Percentiles rank a stretch among this genome's conserved stretches.
Conservation (phyloP, 1,140 invertebrate genomes). For the Coelopa frigida region DNA sequence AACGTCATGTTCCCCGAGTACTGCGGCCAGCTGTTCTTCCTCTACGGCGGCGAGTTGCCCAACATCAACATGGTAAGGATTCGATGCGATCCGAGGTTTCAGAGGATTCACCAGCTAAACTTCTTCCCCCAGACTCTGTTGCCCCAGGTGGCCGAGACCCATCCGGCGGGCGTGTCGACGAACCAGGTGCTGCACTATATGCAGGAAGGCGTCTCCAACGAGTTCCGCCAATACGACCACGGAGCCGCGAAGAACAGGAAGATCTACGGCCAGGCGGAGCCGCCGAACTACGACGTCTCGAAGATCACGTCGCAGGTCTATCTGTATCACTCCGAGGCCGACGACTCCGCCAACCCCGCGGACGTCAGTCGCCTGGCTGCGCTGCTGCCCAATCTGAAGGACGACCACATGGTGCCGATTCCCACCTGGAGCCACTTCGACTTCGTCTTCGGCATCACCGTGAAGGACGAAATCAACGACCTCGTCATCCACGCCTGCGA, state of each 20-base stretch:
- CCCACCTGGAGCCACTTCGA: conserved; percentile 50
- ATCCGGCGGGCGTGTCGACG: conserved; percentile 38
- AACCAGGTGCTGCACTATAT: conserved; percentile 22
- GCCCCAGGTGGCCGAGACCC: conserved; percentile 36
- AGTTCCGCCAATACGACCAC: conserved; percentile 26
- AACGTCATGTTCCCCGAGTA: too few relatives aligned
- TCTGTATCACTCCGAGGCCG: conserved; percentile 64
- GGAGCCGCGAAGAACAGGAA: conserved; percentile 39
- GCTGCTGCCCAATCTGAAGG: conserved; percentile 39
- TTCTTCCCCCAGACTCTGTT: too few relatives aligned
- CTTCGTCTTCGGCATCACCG: conserved; percentile 48
- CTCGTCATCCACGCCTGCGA: conserved; percentile 5
- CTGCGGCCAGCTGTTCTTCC: too few relatives aligned
- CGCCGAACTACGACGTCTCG: conserved; percentile 52
- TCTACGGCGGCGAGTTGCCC: too few relatives aligned
- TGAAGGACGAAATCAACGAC: conserved; percentile 44
- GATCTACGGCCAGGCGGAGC: conserved; percentile 43
- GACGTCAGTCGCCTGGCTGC: conserved; percentile 50
- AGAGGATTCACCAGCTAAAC: background rate
- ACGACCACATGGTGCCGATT: conserved; percentile 43
- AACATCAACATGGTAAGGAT: conserved; percentile 5
- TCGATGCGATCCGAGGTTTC: background rate
- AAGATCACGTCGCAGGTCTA: conserved; percentile 55
- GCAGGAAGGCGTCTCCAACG: conserved; percentile 21
- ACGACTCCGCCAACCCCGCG: conserved; percentile 48